Evolutionary conservation across 1,140 invertebrate genomes (phyloP), one percentile per base, ranked within the genome.

Genomic region (Chymomyza costata): DNA sequence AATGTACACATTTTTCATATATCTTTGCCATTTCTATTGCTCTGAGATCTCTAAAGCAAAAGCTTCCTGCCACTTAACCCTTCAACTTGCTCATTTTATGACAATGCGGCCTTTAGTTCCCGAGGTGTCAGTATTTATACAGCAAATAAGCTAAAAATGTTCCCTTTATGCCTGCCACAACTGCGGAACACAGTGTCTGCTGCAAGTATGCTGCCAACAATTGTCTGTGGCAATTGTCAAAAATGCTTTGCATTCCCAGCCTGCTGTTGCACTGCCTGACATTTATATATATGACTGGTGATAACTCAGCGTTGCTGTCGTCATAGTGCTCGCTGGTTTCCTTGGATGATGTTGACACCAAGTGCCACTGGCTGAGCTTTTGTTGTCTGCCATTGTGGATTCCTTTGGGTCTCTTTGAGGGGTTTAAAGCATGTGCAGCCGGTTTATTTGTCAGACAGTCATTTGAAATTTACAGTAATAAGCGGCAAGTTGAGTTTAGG

Each of bases 151-250:
- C 73, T 71, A 78, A 80, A n/a, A n/a, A 70, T 67, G 69, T 66
- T 67, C 62, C 63, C 58, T 78, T 78, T 78, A 78, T 78, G 71
- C 71, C 62, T 80, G 66, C 71, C 71, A 44, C 54, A 63, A 54
- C 54, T 48, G 54, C 51, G 32, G 58, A 8, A 11, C 8, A 6
- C 18, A 13, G 44, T 11, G 19, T 25, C 28, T 16, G 64, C 51
- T 34, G 58, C 51, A 63, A 62, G 45, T 38, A 53, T 68, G 47
- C 49, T 43, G 38, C 46, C 68, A 73, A 78, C 71, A 78, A 78
- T 78, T 78, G 71, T 76, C n/a, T n/a, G 66, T 56, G 71, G 71
- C 71, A 78, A 78, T 78, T 78, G 73, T 78, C 73, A 78, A 80
- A 46, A 78, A 71, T n/a, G 6, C 13, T 17, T n/a, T n/a, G n/a